Base-by-base conservation (phyloP, 2,888 invertebrate genomes). In the Exephanes ischioxanthus region DNA sequence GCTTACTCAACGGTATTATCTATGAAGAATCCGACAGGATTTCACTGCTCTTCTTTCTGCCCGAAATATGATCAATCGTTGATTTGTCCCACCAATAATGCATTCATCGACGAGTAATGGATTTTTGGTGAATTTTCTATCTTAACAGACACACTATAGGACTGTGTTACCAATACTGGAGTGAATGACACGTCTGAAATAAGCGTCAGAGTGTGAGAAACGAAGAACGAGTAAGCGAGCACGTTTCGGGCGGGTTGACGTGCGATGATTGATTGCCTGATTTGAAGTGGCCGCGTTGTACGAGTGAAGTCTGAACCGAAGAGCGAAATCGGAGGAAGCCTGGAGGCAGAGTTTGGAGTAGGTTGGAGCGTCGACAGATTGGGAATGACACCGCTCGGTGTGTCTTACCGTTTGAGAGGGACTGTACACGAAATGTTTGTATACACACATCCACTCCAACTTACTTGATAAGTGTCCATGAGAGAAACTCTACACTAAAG, bases 261-360 rank as follows among this genome's bases (percentile, higher is more conserved):
- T 6, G 67, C 5, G 55, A 81, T 81, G 80, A 81, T 81, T 68
- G 80, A 81, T 75, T 55, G 75, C 75, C 55, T 55, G 68, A 67
- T 75, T 45, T 73, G 55, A 68, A 81, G 80, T 81, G 45, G 9
- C 45, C 11, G 11, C 22, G 16, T 30, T 51, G 61, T 30, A 14
- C 53, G n/a, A 51, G 53, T 53, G 41, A 53, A 41, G 68, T 37
- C 53, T 41, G 16, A 53, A 53, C 33, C 41, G 26, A 61, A 53
- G 33, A 26, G 5, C 63, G 45, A 45, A 61, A 79, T 71, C 26
- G 48, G 68, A 14, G 58, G 30, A 6, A 68, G 58, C 19, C 58
- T 48, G 73, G 30, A 33, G 73, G 67, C 41, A 67, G 19, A 55
- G 55, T 22, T 19, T 22, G 55, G 16, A n/a, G 55, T 63, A 73